These are phyloP conservation scores for Drosophila parvula DNA, from an alignment of 1,140 invertebrate genomes.

Conservation along the genomic window DNA sequence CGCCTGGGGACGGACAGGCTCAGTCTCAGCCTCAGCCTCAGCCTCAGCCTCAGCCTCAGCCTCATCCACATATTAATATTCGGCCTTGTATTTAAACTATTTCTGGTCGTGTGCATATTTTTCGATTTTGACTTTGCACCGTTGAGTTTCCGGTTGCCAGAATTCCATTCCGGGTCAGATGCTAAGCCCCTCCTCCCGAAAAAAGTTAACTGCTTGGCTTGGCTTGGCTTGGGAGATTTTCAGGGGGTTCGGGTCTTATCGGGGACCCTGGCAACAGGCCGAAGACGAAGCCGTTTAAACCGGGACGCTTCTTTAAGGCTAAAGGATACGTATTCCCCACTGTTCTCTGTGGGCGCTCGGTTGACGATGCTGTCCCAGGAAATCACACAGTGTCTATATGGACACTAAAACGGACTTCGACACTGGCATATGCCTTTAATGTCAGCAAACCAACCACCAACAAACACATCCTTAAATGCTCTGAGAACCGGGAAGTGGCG, in stretches of 20 bases:
- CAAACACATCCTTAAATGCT: slow-evolving; percentile 11
- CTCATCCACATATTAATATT: slow-evolving; percentile 62
- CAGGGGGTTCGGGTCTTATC: no score
- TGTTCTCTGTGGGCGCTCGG: neutral
- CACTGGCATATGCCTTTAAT: slow-evolving; percentile 44
- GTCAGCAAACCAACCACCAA: slow-evolving; percentile 10
- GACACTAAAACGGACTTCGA: slow-evolving; percentile 12
- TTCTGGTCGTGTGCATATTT: slow-evolving; percentile 60
- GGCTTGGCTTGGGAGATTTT: no score
- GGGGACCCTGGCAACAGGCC: neutral
- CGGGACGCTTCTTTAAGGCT: neutral
- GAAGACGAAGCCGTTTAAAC: neutral
- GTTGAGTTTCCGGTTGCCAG: slow-evolving; percentile 56
- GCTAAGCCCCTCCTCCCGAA: neutral
- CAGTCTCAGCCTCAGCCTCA: neutral
- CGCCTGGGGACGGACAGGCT: slow-evolving; percentile 2
- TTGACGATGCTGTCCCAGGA: neutral
- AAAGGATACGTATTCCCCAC: neutral
- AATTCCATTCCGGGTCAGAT: slow-evolving; percentile 41
- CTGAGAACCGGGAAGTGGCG: neutral
- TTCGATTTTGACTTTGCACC: slow-evolving; percentile 63
- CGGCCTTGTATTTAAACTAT: slow-evolving; percentile 69
- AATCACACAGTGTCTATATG: slow-evolving; percentile 27
- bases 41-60: neutral
- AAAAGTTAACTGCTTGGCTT: slow-evolving; percentile 9